Conservation (phyloP, 2,797 vertebrate species). For the Sebastes dallii region DNA sequence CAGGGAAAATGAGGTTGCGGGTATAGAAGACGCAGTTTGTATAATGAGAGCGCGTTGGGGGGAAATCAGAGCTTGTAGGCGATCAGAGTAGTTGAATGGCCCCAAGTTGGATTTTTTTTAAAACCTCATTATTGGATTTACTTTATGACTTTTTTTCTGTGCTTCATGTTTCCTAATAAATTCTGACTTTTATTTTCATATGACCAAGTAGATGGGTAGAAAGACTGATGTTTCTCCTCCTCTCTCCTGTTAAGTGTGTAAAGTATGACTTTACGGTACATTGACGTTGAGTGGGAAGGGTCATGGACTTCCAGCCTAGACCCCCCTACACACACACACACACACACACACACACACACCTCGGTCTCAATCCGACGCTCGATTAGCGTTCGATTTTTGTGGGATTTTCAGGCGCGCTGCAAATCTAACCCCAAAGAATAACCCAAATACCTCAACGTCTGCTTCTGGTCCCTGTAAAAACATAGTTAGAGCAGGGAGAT, state of each 20-base stretch:
- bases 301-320: conserved; percentile 52
- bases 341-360: conserved; percentile 7
- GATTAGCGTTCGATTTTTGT: conserved; percentile 72
- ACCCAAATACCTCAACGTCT: conserved; percentile 77
- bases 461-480: conserved; percentile 73
- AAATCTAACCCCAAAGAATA: conserved; percentile 68
- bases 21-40: conserved; percentile 44
- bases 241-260: conserved; percentile 32
- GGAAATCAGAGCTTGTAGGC: conserved; percentile 40
- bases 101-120: conserved; percentile 16
- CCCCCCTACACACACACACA: background rate
- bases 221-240: conserved; percentile 14
- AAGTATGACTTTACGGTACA: conserved; percentile 64
- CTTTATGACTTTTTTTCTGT: conserved; percentile 16
- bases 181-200: conserved; percentile 38
- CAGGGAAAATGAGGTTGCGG: conserved; percentile 61
- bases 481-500: conserved; percentile 71
- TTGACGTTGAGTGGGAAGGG: conserved; percentile 52
- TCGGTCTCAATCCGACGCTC: conserved; percentile 58
- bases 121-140: conserved; percentile 59
- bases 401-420: conserved; percentile 66
- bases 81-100: conserved; percentile 15
- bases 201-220: conserved; percentile 15
- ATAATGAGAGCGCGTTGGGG: conserved; percentile 52
- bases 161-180: conserved; percentile 38